Evolutionary conservation across 2,113 vertebrate species (phyloP).

Genomic region (Anser cygnoides): DNA sequence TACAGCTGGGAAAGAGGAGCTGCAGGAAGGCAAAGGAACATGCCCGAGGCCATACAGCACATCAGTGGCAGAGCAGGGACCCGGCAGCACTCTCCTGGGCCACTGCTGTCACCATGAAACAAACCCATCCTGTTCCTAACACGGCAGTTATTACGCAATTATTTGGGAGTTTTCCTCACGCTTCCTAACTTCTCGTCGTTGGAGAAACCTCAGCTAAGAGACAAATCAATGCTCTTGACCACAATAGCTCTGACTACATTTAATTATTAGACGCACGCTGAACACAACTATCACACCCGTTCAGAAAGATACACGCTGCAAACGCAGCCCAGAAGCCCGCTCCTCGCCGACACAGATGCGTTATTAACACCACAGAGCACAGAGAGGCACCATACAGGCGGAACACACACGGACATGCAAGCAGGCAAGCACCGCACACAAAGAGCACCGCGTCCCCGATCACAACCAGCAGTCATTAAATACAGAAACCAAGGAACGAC

Average conservation of each 20-base stretch:
- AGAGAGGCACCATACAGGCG: neutral
- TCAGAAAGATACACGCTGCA: rapidly evolving
- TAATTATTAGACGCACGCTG: neutral
- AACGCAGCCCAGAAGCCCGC: neutral
- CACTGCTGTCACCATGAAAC: neutral
- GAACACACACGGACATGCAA: neutral
- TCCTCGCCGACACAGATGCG: neutral
- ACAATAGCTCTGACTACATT: rapidly evolving
- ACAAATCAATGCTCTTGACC: neutral
- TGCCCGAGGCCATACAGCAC: neutral
- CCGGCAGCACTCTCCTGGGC: rapidly evolving
- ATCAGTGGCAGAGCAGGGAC: neutral
- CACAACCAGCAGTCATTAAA: neutral
- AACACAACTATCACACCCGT: rapidly evolving
- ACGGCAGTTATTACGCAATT: neutral
- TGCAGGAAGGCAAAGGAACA: rapidly evolving
- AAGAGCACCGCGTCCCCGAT: neutral
- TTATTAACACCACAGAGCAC: rapidly evolving
- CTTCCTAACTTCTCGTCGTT: neutral
- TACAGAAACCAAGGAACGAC: neutral
- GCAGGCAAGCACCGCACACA: neutral
- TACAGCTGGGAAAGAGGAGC: neutral
- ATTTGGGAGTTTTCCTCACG: neutral
- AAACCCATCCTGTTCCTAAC: neutral
- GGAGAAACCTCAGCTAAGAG: rapidly evolving